These are phyloP conservation scores for silkworm (Bombyx mori) DNA, from an alignment of 1,140 invertebrate species.

Conservation along the genomic window DNA sequence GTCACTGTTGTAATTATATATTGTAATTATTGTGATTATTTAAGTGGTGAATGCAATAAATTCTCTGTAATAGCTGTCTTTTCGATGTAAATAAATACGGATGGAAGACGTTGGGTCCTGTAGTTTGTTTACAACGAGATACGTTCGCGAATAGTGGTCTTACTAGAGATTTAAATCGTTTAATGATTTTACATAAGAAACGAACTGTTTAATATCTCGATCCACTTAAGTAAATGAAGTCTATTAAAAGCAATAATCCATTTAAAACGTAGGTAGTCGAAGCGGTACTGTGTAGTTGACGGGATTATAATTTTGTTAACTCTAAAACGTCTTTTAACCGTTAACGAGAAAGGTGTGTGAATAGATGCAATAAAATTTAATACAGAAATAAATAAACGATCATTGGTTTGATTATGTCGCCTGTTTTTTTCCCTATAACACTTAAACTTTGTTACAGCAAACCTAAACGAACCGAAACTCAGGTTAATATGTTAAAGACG, in stretches of 20 bases:
- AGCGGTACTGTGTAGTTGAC: background rate
- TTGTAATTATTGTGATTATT: conserved; percentile 57
- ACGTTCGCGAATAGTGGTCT: background rate
- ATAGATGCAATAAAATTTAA: conserved; percentile 70
- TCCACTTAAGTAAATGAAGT: too few relatives aligned
- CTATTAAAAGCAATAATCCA: too few relatives aligned
- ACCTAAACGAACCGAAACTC: too few relatives aligned
- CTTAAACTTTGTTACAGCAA: too few relatives aligned
- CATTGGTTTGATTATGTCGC: too few relatives aligned
- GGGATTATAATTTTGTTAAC: conserved; percentile 34
- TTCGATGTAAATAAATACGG: conserved; percentile 47
- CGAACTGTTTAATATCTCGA: too few relatives aligned
- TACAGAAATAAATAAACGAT: conserved; percentile 45
- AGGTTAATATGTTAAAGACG: too few relatives aligned
- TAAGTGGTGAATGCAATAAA: conserved; percentile 61
- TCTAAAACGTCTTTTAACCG: conserved; percentile 47
- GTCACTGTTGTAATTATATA: conserved; percentile 61
- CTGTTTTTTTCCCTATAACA: too few relatives aligned
- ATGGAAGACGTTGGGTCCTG: conserved; percentile 25
- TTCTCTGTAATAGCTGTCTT: conserved; percentile 59
- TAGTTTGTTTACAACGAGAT: conserved; percentile 29
- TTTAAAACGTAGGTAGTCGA: background rate
- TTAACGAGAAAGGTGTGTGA: conserved; percentile 60
- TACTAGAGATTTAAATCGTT: too few relatives aligned
- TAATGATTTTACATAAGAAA: too few relatives aligned